Conservation (phyloP, 2,113 vertebrate genomes). For the Oncorhynchus kisutch region DNA sequence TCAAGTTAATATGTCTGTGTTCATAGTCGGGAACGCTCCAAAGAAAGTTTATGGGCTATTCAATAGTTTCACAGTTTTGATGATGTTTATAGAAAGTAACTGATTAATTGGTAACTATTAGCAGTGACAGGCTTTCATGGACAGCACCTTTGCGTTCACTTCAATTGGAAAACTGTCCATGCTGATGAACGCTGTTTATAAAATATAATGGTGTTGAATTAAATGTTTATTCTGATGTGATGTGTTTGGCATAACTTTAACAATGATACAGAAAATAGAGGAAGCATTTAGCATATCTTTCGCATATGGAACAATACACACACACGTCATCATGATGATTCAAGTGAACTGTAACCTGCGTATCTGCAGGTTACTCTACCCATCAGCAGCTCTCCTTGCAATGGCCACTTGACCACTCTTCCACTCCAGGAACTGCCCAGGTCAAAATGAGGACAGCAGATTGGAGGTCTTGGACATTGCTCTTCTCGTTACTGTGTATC, state of each 20-base stretch:
- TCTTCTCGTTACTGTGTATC: too few relatives aligned
- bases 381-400: too few relatives aligned
- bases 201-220: constrained; percentile 38
- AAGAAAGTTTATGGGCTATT: constrained; percentile 47
- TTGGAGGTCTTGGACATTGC: too few relatives aligned
- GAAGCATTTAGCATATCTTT: too few relatives aligned
- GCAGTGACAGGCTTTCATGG: constrained; percentile 14
- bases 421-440: too few relatives aligned
- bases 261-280: background rate
- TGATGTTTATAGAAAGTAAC: constrained; percentile 42
- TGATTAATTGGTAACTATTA: constrained; percentile 49
- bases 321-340: too few relatives aligned
- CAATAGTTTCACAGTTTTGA: constrained; percentile 42
- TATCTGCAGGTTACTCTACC: too few relatives aligned
- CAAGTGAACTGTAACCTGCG: too few relatives aligned
- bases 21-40: constrained; percentile 6
- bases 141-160: constrained; percentile 13
- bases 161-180: constrained; percentile 37
- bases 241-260: constrained; percentile 32
- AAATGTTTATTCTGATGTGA: constrained; percentile 33
- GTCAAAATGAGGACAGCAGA: too few relatives aligned
- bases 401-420: too few relatives aligned
- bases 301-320: background rate
- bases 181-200: constrained; percentile 23
- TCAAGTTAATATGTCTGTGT: constrained; percentile 16